A percentile compares a stretch with the other conserved stretches of the same genome.
phyloP scores from a whole-genome alignment of 2,797 vertebrate genomes.

The Coendou prehensilis region DNA sequence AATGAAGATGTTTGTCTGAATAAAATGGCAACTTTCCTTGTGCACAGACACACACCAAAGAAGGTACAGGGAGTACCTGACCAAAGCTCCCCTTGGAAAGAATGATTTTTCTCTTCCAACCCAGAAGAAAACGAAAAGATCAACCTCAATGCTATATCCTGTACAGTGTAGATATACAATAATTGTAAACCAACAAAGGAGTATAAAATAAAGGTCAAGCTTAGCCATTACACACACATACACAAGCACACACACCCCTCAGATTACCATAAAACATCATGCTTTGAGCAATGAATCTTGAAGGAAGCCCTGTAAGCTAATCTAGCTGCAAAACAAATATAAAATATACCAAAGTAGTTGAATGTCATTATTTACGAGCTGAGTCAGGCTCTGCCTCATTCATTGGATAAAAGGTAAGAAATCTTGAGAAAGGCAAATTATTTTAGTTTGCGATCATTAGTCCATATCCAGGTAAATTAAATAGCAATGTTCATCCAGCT shows the following conservation, averaged over 20 bases:
- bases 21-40: fast-evolving
- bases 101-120: not conserved
- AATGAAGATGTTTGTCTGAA: fast-evolving
- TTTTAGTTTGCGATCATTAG: not conserved
- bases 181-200: not conserved
- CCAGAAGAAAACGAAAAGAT: not conserved
- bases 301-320: not conserved
- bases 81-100: not conserved
- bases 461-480: not conserved
- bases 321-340: not conserved
- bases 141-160: not conserved
- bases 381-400: not conserved
- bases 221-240: not conserved
- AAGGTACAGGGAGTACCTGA: fast-evolving
- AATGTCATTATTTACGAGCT: not conserved
- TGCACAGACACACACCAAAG: fast-evolving
- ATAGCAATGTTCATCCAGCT: not conserved
- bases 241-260: not conserved
- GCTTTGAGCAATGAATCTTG: not conserved
- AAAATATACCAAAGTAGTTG: not conserved
- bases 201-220: not conserved
- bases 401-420: not conserved
- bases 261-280: not conserved
- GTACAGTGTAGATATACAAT: fast-evolving
- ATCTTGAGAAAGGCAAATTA: not conserved